Evolutionary conservation across 2,888 invertebrate genomes (phyloP).

Genomic region (Acanthosepion pharaonis): DNA sequence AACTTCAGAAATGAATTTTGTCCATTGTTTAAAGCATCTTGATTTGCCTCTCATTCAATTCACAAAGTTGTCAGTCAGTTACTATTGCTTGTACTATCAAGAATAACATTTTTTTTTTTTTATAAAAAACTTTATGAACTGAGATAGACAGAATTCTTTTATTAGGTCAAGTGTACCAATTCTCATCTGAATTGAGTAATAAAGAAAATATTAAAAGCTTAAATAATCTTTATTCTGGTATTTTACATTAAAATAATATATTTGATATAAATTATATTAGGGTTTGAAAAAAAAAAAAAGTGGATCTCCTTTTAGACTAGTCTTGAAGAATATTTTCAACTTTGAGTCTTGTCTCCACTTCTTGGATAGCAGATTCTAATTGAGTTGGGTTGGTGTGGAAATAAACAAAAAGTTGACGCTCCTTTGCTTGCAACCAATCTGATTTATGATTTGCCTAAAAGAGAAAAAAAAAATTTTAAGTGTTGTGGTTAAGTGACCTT

Average conservation of each 20-base stretch:
- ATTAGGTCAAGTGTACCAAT: too few relatives aligned
- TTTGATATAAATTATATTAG: neutral
- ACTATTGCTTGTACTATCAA: too few relatives aligned
- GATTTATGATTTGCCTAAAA: neutral
- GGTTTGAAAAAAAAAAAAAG: neutral
- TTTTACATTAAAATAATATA: constrained; percentile 17
- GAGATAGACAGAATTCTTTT: too few relatives aligned
- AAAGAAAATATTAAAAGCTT: neutral
- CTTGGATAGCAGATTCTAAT: constrained; percentile 62
- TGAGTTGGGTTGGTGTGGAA: constrained; percentile 66
- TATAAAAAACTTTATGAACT: too few relatives aligned
- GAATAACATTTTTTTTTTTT: too few relatives aligned
- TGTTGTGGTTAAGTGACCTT: too few relatives aligned
- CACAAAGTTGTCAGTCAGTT: too few relatives aligned
- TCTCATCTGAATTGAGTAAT: too few relatives aligned
- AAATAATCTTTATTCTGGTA: neutral
- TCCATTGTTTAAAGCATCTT: too few relatives aligned
- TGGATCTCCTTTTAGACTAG: neutral
- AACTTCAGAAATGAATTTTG: too few relatives aligned
- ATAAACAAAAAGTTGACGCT: constrained; percentile 67
- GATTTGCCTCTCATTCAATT: too few relatives aligned
- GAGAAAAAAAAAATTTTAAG: neutral
- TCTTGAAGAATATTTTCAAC: constrained; percentile 54
- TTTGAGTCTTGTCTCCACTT: constrained; percentile 61
- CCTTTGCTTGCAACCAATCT: constrained; percentile 51